Evolutionary conservation across 2,888 invertebrate genomes (phyloP), one percentile per base, ranked within the genome.

Genomic region (Isoperla grammatica): DNA sequence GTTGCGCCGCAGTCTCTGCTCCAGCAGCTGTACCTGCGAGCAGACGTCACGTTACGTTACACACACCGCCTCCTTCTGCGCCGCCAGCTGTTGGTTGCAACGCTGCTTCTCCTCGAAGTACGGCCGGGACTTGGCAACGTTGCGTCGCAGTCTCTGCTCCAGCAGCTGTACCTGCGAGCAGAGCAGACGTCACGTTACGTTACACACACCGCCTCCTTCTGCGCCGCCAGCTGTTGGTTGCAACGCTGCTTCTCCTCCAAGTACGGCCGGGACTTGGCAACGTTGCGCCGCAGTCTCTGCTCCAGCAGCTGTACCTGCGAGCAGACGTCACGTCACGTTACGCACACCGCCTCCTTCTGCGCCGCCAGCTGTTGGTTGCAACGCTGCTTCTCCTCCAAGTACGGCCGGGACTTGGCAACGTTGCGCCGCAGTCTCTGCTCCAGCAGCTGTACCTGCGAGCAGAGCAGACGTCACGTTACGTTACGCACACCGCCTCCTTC

Each of bases 81-180:
- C 87, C 69, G 87, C 86, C 59, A 95, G 74, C 72, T 92, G 90
- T 68, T 88, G 86, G 71, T 95, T 89, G 67, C 93, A 90, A 12
- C 89, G 80, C 69, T 86, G 84, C 76, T 92, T 94, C 73, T 93
- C 87, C 65, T 95, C 95, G 71, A 95, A 95, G 73, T 95, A 96
- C 0, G 90, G 84, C 60, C 92, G 84, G 1, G 95, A 90, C 74
- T 93, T 95, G 39, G 85, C 80, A 55, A 95, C 93, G 70, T 85
- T 87, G 57, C 88, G 83, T 66, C 86, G 87, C 59, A 90, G 80
- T 68, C 87, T 87, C 66, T 92, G 91, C 73, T 95, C 93, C 23
- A 92, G 73, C 69, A 86, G 82, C 67, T 90, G 85, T 45, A 89
- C 83, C 82, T 84, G 70, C n/a, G n/a, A n/a, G n/a, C n/a, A n/a